Evolutionary conservation across 2,113 vertebrate species (phyloP).

Genomic region (Nothocercus nigrocapillus): DNA sequence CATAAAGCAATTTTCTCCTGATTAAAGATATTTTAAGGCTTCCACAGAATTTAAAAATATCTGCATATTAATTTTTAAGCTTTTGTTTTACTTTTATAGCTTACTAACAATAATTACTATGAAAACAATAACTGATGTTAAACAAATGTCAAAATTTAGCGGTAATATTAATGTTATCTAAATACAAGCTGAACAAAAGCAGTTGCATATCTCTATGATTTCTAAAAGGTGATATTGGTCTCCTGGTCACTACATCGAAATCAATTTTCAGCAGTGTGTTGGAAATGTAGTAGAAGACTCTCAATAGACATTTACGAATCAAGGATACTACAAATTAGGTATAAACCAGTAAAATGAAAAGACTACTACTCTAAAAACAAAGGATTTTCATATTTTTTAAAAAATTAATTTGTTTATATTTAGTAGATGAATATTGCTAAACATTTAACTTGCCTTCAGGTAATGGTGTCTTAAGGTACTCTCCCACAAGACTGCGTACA

Average conservation of each 20-base stretch:
- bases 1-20: slow-evolving; percentile 79
- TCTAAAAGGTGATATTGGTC: background rate
- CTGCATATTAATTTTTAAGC: background rate
- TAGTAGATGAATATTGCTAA: background rate
- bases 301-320: background rate
- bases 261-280: background rate
- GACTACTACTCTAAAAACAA: background rate
- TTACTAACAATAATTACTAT: background rate
- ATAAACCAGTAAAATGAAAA: background rate
- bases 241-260: background rate
- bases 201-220: background rate
- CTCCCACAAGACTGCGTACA: slow-evolving; percentile 71
- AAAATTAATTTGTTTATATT: background rate
- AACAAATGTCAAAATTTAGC: no score
- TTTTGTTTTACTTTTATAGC: background rate
- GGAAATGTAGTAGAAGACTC: background rate
- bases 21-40: slow-evolving; percentile 57
- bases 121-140: background rate
- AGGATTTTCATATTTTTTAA: background rate
- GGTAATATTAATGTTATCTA: background rate
- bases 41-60: slow-evolving; percentile 25
- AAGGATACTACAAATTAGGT: background rate
- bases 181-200: background rate
- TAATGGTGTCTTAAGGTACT: slow-evolving; percentile 79
- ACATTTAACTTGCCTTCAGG: slow-evolving; percentile 71